Evolutionary conservation across 2,797 vertebrate genomes (phyloP).

Genomic region (Falco novaeseelandiae): DNA sequence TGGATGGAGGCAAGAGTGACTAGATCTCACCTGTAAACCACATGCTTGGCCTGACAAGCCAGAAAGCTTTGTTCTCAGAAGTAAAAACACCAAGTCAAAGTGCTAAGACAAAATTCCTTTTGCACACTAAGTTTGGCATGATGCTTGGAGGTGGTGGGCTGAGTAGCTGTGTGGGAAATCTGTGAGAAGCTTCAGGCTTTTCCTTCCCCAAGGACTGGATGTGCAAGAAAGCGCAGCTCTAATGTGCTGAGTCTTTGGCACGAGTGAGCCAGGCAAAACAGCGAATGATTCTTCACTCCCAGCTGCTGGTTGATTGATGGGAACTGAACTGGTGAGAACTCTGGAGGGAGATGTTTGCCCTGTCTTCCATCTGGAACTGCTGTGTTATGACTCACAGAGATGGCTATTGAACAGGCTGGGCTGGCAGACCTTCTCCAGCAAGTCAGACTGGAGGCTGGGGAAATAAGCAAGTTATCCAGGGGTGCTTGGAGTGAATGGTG

Average conservation of each 20-base stretch:
- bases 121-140: neutral
- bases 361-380: constrained; percentile 78
- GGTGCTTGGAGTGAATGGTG: constrained; percentile 51
- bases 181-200: neutral
- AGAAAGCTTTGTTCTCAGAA: neutral
- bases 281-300: constrained; percentile 44
- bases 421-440: constrained; percentile 58
- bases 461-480: constrained; percentile 49
- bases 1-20: neutral
- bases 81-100: neutral
- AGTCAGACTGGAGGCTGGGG: constrained; percentile 48
- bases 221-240: neutral
- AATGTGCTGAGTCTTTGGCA: constrained; percentile 38
- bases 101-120: neutral
- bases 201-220: constrained; percentile 12
- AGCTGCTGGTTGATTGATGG: constrained; percentile 78
- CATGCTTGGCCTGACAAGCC: neutral
- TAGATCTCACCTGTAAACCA: neutral
- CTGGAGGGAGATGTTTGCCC: constrained; percentile 73
- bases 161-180: neutral
- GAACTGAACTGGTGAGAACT: constrained; percentile 54
- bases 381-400: constrained; percentile 66
- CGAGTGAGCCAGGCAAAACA: neutral
- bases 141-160: neutral
- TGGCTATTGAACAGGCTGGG: constrained; percentile 57